These are phyloP conservation scores for Cygnus atratus DNA, from an alignment of 2,113 vertebrate genomes.

Conservation along the genomic window DNA sequence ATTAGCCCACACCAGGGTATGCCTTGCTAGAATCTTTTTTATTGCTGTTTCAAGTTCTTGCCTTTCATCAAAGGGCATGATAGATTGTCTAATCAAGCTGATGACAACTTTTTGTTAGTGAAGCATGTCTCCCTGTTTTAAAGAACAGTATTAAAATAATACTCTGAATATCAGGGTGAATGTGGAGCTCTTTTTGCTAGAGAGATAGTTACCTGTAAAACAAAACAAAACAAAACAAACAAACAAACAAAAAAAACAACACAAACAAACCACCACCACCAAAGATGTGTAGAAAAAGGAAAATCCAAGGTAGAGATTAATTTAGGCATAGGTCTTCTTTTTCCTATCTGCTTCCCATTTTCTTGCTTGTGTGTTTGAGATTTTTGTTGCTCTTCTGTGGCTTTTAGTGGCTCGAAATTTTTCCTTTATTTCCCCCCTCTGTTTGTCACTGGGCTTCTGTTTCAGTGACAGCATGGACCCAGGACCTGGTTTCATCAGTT, in stretches of 20 bases:
- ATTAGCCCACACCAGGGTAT: neutral
- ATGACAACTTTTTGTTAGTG: neutral
- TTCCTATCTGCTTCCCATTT: neutral
- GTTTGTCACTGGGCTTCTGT: neutral
- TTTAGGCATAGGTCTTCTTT: neutral
- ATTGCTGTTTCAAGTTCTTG: neutral
- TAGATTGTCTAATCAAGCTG: neutral
- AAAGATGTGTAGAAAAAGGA: neutral
- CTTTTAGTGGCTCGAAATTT: neutral
- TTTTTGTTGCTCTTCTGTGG: neutral
- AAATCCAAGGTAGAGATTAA: neutral
- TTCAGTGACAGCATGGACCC: neutral
- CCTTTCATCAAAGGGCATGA: neutral
- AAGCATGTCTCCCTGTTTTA: neutral
- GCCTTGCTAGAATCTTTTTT: neutral
- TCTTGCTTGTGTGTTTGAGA: neutral
- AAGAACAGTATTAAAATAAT: neutral
- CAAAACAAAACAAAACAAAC: neutral
- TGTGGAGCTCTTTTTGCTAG: neutral
- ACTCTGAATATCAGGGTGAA: neutral
- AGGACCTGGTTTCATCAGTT: neutral
- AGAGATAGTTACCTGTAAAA: neutral
- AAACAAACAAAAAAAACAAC: too few species aligned
- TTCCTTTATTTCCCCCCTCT: neutral
- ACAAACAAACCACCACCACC: neutral